Base-by-base conservation (phyloP, 2,797 vertebrate species). In the Chloroceryle amazona region DNA sequence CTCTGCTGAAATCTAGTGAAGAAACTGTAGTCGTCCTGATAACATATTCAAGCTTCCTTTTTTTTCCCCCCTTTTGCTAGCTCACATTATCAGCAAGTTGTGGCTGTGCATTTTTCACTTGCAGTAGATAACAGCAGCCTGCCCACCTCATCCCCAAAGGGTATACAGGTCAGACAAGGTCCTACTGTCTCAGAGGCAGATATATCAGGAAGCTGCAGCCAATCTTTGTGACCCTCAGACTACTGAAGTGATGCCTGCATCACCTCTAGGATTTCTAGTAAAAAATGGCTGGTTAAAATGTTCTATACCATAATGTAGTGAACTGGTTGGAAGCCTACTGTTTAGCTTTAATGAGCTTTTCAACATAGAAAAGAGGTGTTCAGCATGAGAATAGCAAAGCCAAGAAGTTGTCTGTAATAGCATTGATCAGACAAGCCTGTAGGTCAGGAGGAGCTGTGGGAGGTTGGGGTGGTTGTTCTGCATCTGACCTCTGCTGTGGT, bases 1-100 rank as follows among this genome's bases (percentile, higher is more conserved):
- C 60, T 90, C 16, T 67, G 74, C 81, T 89, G 74, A 93, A 95
- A 95, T 86, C 35, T 89, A 46, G 83, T 47, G 44, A 89, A 86
- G 67, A 87, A 93, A 85, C 33, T 76, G 62, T 75, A 90, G 66
- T 86, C 4, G 1, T 75, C 76, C 66, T 76, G 74, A 89, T 93
- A 90, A 94, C 18, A 26, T 68, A 72, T 65, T 93, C 86, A 80
- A 57, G 66, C 21, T 29, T 54, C 44, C 66, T 44, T 15, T 0
- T 6, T 13, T 11, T 17, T 5, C 3, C 0, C 8, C 37, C 25
- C 5, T 75, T 72, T 61, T 84, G 23, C 70, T 79, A 60, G 70
- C 67, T 95, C 1, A 1, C 1, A 13, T 49, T 68, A 58, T 41
- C n/a, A 35, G 49, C 35, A 68, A 75, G 46, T 41, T 89, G 47